Conservation (phyloP, 2,888 invertebrate genomes). For the Zygogramma bicolorata region DNA sequence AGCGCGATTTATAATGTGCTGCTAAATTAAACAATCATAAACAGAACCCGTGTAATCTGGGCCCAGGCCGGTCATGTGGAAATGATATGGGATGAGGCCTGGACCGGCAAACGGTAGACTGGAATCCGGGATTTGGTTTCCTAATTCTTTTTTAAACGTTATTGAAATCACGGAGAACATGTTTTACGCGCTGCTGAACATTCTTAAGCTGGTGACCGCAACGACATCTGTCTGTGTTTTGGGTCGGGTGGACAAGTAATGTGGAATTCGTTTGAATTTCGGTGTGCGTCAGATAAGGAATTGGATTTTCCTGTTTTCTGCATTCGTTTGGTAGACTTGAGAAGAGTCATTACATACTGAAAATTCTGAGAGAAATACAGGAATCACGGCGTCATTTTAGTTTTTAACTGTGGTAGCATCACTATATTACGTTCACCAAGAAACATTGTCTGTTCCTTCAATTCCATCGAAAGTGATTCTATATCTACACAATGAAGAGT, state of each 20-base stretch:
- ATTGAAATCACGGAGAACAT: constrained; percentile 34
- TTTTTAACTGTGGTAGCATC: too few relatives aligned
- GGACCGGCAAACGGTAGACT: constrained; percentile 29
- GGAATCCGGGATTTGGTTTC: constrained; percentile 32
- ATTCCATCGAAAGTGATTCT: too few relatives aligned
- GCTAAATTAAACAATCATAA: constrained; percentile 63
- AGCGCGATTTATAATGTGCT: constrained; percentile 44
- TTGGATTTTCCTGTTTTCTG: neutral
- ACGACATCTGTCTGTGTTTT: neutral
- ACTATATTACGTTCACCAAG: too few relatives aligned
- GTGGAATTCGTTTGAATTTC: neutral
- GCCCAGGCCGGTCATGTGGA: constrained; percentile 49
- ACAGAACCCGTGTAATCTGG: constrained; percentile 53
- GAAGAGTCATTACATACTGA: too few relatives aligned
- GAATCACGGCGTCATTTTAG: too few relatives aligned
- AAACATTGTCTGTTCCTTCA: too few relatives aligned
- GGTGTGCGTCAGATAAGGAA: too few relatives aligned
- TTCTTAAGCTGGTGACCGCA: constrained; percentile 4
- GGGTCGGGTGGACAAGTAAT: neutral
- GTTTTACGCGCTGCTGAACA: constrained; percentile 32
- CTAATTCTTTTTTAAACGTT: constrained; percentile 42
- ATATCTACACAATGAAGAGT: too few relatives aligned
- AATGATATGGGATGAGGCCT: constrained; percentile 48
- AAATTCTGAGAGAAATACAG: too few relatives aligned
- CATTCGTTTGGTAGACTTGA: too few relatives aligned